phyloP scores from a whole-genome alignment of 2,888 invertebrate species.

The Drosophila falleni region DNA sequence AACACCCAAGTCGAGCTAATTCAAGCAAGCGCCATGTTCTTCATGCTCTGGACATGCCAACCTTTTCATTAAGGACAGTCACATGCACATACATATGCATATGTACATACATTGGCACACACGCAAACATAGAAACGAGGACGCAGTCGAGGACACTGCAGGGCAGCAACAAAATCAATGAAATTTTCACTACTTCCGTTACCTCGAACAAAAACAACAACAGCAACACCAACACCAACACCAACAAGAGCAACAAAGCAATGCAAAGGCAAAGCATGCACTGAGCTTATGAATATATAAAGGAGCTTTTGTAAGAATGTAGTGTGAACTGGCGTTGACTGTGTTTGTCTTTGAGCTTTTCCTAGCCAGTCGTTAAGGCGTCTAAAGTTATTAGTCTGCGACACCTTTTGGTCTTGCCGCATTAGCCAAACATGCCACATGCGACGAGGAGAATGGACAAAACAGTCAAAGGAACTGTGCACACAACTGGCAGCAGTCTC shows the following conservation, averaged over 20 bases:
- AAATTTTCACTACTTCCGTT: slow-evolving; percentile 78
- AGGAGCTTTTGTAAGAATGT: slow-evolving; percentile 19
- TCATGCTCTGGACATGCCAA: slow-evolving; percentile 37
- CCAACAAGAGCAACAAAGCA: slow-evolving; percentile 5
- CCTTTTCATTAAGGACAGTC: slow-evolving; percentile 62
- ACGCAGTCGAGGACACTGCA: slow-evolving; percentile 68
- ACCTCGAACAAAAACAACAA: slow-evolving; percentile 5
- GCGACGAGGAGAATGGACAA: slow-evolving; percentile 4
- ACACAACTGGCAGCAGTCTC: slow-evolving; percentile 41
- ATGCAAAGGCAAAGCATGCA: slow-evolving; percentile 6
- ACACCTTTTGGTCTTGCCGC: slow-evolving; percentile 70
- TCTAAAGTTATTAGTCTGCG: slow-evolving; percentile 73
- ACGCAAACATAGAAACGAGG: slow-evolving; percentile 61
- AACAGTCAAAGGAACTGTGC: slow-evolving; percentile 27
- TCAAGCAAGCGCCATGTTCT: slow-evolving; percentile 26
- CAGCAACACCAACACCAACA: too few species aligned
- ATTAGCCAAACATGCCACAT: slow-evolving; percentile 49
- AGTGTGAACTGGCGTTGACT: slow-evolving; percentile 4
- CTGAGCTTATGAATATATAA: slow-evolving; percentile 2
- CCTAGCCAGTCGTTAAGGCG: slow-evolving; percentile 32
- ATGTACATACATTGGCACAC: background rate
- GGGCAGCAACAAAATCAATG: slow-evolving; percentile 74
- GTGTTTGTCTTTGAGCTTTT: slow-evolving; percentile 66
- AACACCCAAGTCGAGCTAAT: slow-evolving; percentile 40
- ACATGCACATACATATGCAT: slow-evolving; percentile 8